Percentiles rank a stretch among this genome's conserved stretches.
Evolutionary conservation across 1,140 invertebrate species (phyloP).

Genomic region (Polyergus mexicanus): DNA sequence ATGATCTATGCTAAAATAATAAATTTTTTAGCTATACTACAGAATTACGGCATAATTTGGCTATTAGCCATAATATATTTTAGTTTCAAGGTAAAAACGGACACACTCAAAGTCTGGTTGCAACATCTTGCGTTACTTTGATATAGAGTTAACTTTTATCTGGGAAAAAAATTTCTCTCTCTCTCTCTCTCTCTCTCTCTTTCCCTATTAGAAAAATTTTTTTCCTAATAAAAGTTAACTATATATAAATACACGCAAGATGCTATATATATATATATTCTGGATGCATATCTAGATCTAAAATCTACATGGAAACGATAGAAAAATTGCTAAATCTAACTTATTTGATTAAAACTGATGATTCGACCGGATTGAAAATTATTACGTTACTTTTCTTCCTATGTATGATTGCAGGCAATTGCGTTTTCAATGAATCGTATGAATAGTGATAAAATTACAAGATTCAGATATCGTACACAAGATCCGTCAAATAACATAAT

Average conservation of each 20-base stretch:
- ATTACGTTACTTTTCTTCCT: background rate
- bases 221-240: background rate
- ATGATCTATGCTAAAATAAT: conserved; percentile 16
- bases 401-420: background rate
- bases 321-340: background rate
- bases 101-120: background rate
- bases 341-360: background rate
- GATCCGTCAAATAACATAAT: background rate
- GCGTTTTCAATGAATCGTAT: background rate
- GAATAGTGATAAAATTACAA: background rate
- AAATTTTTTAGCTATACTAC: background rate
- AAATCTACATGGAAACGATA: background rate
- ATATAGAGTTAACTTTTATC: background rate
- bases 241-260: background rate
- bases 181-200: background rate
- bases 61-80: conserved; percentile 20
- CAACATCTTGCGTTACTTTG: background rate
- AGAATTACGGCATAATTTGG: conserved; percentile 25
- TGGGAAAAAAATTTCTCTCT: background rate
- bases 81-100: conserved; percentile 14
- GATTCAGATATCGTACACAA: background rate
- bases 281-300: background rate
- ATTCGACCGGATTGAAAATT: background rate
- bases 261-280: background rate
- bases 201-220: no score